Conservation (phyloP, 2,797 vertebrate species). For the Oophaga sylvatica region DNA sequence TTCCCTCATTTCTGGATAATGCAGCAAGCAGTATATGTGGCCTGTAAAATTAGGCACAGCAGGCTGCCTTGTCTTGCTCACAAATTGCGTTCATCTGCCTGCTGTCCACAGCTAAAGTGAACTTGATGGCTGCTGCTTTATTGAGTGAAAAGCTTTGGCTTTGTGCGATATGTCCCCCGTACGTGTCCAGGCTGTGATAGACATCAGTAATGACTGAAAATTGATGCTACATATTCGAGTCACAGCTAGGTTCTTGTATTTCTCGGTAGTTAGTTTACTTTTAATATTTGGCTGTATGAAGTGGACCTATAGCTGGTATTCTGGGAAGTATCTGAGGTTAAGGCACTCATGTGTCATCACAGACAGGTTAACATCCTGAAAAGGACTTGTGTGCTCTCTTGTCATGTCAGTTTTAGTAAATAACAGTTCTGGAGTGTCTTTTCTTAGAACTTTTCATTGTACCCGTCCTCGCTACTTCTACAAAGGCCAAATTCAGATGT, state of each 20-base stretch:
- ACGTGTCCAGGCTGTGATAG: slow-evolving; percentile 9
- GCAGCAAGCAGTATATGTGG: neutral
- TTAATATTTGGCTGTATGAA: neutral
- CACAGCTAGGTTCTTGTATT: neutral
- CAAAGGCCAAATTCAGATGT: too few relatives aligned
- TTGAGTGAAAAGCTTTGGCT: neutral
- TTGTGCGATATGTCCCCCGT: neutral
- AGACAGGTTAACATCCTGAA: neutral
- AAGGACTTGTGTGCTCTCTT: neutral
- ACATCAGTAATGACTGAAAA: neutral
- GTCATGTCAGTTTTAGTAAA: neutral
- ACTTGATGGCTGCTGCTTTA: neutral
- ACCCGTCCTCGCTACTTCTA: neutral
- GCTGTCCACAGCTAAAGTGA: neutral
- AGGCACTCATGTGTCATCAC: neutral
- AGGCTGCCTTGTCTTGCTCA: neutral
- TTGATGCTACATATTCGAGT: neutral
- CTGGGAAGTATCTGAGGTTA: neutral
- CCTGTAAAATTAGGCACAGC: neutral
- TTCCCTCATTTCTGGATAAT: neutral
- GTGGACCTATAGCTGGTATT: neutral
- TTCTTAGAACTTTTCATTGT: neutral
- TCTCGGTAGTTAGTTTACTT: neutral
- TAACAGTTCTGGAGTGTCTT: neutral
- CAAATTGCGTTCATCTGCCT: neutral